These are phyloP conservation scores for Tupaia tana DNA, from an alignment of 2,113 vertebrate genomes.

Conservation along the genomic window DNA sequence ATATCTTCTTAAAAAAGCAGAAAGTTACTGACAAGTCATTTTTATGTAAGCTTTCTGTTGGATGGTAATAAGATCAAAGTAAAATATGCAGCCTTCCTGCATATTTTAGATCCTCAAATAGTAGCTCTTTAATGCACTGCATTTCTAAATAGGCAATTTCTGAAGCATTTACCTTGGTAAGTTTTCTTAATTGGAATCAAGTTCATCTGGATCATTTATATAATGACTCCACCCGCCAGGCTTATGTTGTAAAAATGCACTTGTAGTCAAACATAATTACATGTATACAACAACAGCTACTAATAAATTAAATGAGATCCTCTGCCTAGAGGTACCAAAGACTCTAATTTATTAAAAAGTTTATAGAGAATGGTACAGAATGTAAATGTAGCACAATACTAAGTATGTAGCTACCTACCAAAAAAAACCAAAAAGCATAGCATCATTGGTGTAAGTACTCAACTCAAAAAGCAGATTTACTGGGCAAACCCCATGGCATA, in stretches of 20 bases:
- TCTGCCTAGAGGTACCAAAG: neutral
- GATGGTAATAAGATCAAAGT: neutral
- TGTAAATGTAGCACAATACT: neutral
- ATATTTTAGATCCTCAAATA: slow-evolving; percentile 13
- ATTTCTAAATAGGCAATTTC: slow-evolving; percentile 45
- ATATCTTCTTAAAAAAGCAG: neutral
- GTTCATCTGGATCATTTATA: slow-evolving; percentile 25
- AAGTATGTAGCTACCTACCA: neutral
- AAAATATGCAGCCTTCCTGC: slow-evolving; percentile 2
- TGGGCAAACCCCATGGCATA: too few species aligned
- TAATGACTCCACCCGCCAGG: slow-evolving; percentile 50
- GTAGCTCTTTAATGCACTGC: neutral
- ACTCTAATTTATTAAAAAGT: neutral
- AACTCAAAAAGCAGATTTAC: neutral
- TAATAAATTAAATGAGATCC: slow-evolving; percentile 48
- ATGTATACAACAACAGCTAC: neutral
- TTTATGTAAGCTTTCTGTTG: neutral
- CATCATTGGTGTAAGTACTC: neutral
- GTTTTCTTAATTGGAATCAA: slow-evolving; percentile 54
- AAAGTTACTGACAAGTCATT: neutral
- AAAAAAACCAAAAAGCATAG: neutral
- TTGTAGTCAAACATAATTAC: slow-evolving; percentile 53
- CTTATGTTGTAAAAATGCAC: slow-evolving; percentile 55
- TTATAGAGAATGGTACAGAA: neutral
- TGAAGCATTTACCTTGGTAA: slow-evolving; percentile 53